Evolutionary conservation across 1,140 invertebrate genomes (phyloP), one percentile per base, ranked within the genome.

Genomic region (Cydia strobilella): DNA sequence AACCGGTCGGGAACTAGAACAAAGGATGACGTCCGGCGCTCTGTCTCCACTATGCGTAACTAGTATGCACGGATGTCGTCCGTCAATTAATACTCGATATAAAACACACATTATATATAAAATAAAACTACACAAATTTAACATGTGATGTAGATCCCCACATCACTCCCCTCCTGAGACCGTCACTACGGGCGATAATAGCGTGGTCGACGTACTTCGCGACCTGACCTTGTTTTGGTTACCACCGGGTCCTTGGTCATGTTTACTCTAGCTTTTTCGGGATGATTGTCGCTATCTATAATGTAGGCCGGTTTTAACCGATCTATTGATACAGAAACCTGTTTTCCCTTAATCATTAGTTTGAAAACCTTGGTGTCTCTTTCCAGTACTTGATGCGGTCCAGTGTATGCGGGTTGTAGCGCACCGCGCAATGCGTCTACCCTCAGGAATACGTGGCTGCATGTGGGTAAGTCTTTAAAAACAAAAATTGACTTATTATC

Each of bases 321-420:
- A 15, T 48, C 45, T 15, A 48, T 48, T 15, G 45, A 48, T 48
- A 48, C 45, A 4, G 45, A 15, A 15, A 48, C 45, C 15, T 48
- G 12, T 48, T 48, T 48, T 15, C 39, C 45, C 2, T 77, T 45
- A 0, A 75, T 25, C 5, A 72, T 25, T 1, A 85, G 51, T 69
- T 72, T 76, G 73, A 77, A 80, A 1, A 54, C 23, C 42, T 81
- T 79, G 12, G 74, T 76, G n/a, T 35, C 65, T 54, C 77, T 66
- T 9, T 76, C 23, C 0, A 85, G 15, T 1, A 86, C 76, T 66
- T 76, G 20, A 51, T 77, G 78, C 3, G 82, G 81, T n/a, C 83
- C 80, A 9, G 54, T 39, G 69, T 82, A 83, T 12, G 77, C 73
- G 35, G 81, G 74, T 31, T 77, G 71, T 1, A 83, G 77, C 0